Evolutionary conservation across 2,797 vertebrate species (phyloP), one percentile per base, ranked within the genome.

Genomic region (Xenentodon cancila): DNA sequence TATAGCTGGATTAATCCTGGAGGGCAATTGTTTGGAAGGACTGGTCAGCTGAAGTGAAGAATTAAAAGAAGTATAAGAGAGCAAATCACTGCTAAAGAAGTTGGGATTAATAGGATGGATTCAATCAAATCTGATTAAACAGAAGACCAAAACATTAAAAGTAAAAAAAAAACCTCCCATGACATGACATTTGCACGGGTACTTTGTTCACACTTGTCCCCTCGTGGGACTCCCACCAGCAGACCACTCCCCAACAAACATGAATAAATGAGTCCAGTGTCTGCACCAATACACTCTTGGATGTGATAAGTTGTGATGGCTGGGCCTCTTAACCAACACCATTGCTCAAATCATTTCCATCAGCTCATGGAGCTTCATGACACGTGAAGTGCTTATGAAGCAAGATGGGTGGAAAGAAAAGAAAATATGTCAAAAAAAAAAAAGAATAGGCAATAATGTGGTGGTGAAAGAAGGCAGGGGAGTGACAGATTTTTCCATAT

Each of bases 221-320:
- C 44, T 8, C 19, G 2, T 30, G 25, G 12, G 54, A 67, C 59
- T 42, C 30, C 32, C 2, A 17, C 37, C 27, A 47, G 30, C 55
- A 59, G 12, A 17, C 8, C 49, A 47, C 45, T 69, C 37, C n/a
- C 12, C 40, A 37, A 71, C 18, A 65, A 58, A 57, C 67, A 76
- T 52, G 34, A 79, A 70, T 57, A 68, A 67, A 66, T 67, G 60
- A 59, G 48, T 53, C 62, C 46, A 6, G 40, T 63, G 56, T 46
- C 58, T 47, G 49, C 58, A 56, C 22, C 60, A 44, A 13, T 40
- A 32, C 67, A 27, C 45, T 18, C 47, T n/a, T 53, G 9, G 30
- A 34, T 56, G 42, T 73, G 60, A 78, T 47, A 52, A 68, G 57
- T 54, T 53, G 42, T 68, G 77, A 77, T 63, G 47, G 61, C 46